phyloP scores from a whole-genome alignment of 2,888 invertebrate species.

The Eilema griseolum region DNA sequence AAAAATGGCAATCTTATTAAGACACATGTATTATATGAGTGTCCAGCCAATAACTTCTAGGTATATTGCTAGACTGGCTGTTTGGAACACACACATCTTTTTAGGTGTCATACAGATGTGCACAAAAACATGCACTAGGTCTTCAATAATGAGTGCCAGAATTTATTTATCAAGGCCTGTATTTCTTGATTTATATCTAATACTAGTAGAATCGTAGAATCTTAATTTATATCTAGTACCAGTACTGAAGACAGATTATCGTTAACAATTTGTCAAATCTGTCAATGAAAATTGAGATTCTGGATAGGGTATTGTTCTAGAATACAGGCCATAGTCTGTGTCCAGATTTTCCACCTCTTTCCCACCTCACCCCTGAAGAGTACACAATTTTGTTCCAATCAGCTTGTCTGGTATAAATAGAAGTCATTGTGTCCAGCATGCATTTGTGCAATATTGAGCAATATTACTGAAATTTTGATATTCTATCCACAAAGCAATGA shows the following conservation, averaged over 20 bases:
- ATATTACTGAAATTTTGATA: slow-evolving; percentile 32
- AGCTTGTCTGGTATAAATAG: not conserved
- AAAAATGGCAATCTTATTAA: slow-evolving; percentile 45
- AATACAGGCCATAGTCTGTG: not conserved
- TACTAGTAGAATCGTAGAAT: too few species aligned
- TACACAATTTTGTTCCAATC: not conserved
- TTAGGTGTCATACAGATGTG: too few species aligned
- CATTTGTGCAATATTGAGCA: slow-evolving; percentile 53
- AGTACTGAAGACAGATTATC: too few species aligned
- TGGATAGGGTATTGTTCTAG: too few species aligned
- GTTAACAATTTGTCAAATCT: too few species aligned
- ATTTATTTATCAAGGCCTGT: too few species aligned
- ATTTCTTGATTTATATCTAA: too few species aligned
- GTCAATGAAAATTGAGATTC: too few species aligned
- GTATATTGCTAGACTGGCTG: not conserved
- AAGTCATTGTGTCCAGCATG: slow-evolving; percentile 41
- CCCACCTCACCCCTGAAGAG: too few species aligned
- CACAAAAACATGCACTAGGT: too few species aligned
- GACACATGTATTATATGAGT: slow-evolving; percentile 47
- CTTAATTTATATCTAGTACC: too few species aligned
- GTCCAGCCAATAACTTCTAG: slow-evolving; percentile 24
- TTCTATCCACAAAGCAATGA: slow-evolving; percentile 46
- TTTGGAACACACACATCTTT: not conserved
- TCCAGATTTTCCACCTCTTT: not conserved
- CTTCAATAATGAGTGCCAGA: not conserved